Evolutionary conservation across 2,888 invertebrate genomes (phyloP).

Genomic region (Saturnia japonica): DNA sequence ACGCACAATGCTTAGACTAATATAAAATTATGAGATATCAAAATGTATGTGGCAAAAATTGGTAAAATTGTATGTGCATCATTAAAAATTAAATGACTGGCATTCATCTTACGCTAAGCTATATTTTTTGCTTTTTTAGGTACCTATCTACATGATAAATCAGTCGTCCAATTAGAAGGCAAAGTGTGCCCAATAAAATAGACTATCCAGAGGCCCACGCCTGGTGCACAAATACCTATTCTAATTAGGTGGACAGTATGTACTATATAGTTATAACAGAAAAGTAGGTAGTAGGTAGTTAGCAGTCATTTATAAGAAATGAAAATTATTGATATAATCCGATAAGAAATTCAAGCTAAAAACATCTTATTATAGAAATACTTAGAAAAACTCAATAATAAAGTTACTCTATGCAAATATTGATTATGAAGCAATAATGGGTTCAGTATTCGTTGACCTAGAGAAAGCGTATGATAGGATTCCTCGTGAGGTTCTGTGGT

Average conservation of each 20-base stretch:
- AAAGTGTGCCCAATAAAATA: conserved; percentile 50
- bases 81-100: conserved; percentile 34
- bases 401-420: conserved; percentile 11
- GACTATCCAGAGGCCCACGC: conserved; percentile 60
- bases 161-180: conserved; percentile 48
- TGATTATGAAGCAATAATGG: background rate
- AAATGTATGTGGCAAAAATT: conserved; percentile 31
- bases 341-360: background rate
- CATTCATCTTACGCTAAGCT: conserved; percentile 40
- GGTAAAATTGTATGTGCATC: conserved; percentile 35
- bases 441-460: too few relatives aligned
- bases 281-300: conserved; percentile 27
- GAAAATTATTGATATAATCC: background rate
- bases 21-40: conserved; percentile 21
- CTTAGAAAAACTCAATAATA: background rate
- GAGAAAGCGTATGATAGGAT: too few relatives aligned
- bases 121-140: conserved; percentile 43
- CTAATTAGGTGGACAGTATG: conserved; percentile 56
- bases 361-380: background rate
- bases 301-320: conserved; percentile 12
- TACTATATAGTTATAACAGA: conserved; percentile 43
- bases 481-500: too few relatives aligned
- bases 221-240: conserved; percentile 47
- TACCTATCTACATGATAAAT: conserved; percentile 48
- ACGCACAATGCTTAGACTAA: background rate